Conservation (phyloP, 2,888 invertebrate species). For the Nasonovia ribisnigri region DNA sequence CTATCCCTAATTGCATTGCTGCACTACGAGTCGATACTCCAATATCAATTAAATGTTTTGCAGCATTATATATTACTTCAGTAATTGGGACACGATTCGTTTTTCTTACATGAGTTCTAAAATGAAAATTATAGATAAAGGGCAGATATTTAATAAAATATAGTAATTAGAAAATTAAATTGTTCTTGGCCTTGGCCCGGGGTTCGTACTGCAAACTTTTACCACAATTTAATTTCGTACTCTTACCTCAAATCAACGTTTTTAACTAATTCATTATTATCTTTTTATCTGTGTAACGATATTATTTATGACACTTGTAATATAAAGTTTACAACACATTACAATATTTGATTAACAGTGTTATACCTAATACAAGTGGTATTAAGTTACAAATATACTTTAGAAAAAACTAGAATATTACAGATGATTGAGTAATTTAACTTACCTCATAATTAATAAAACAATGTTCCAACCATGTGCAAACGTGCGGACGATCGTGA, state of each 20-base stretch:
- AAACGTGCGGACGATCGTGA: not conserved
- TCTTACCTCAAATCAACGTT: conserved; percentile 1
- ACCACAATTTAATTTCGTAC: conserved; percentile 7
- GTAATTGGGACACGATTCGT: not conserved
- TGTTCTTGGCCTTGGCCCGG: not conserved
- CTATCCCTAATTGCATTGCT: not conserved
- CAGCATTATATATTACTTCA: not conserved
- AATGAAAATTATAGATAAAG: conserved; percentile 10
- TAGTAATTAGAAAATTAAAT: not conserved
- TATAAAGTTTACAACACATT: not conserved
- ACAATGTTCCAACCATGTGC: conserved; percentile 10
- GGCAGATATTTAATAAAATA: not conserved
- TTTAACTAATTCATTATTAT: not conserved
- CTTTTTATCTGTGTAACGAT: not conserved
- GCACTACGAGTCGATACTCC: not conserved
- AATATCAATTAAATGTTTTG: not conserved
- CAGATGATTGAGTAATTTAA: conserved; percentile 30
- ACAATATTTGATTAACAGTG: not conserved
- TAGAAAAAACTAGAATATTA: not conserved
- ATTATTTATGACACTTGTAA: not conserved
- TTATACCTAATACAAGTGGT: not conserved
- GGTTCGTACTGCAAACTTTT: conserved; percentile 1
- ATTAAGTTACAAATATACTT: conserved; percentile 6
- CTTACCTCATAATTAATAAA: conserved; percentile 27
- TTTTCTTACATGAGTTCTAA: conserved; percentile 26